Percentiles rank a stretch among this genome's conserved stretches.
Conservation (phyloP, 1,140 invertebrate species). For the Eumaeus atala region DNA sequence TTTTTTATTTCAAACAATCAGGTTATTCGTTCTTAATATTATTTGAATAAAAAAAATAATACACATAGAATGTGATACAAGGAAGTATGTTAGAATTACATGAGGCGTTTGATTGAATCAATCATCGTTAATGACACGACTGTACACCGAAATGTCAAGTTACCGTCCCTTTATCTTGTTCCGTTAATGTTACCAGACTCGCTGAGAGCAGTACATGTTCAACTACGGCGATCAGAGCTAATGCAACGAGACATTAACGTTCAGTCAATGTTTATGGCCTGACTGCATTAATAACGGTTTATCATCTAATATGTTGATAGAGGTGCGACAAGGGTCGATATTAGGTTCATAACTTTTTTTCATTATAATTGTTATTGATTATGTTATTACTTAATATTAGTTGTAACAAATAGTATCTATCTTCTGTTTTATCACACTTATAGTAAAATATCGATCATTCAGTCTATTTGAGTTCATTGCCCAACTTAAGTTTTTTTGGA, state of each 20-base stretch:
- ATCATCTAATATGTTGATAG: conserved; percentile 41
- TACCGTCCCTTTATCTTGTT: conserved; percentile 16
- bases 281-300: conserved; percentile 47
- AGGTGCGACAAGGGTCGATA: conserved; percentile 37
- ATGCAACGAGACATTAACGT: conserved; percentile 47
- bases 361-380: conserved; percentile 15
- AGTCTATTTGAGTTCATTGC: no score
- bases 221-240: conserved; percentile 35
- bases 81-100: no score
- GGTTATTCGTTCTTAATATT: no score
- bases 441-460: no score
- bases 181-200: conserved; percentile 19
- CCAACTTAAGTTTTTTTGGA: no score
- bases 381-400: background rate
- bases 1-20: no score
- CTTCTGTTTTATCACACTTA: no score
- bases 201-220: conserved; percentile 34
- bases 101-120: conserved; percentile 5
- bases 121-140: conserved; percentile 8
- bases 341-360: conserved; percentile 27
- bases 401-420: no score
- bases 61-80: no score
- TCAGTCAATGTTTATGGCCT: conserved; percentile 35
- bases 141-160: conserved; percentile 14
- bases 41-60: no score